Evolutionary conservation across 2,113 vertebrate genomes (phyloP).

Genomic region (Varanus komodoensis): DNA sequence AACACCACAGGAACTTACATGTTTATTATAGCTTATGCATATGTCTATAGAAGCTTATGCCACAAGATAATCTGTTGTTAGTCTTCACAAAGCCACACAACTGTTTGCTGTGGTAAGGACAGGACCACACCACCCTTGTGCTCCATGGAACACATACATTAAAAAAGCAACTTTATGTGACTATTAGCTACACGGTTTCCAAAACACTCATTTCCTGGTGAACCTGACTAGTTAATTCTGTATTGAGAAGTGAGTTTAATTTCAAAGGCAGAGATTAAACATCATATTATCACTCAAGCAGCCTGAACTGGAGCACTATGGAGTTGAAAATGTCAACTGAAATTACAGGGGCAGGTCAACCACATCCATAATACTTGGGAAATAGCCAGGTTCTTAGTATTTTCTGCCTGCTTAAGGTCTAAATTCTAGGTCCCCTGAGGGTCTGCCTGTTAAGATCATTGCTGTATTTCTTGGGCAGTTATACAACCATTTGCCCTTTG

Average conservation of each 20-base stretch:
- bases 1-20: not conserved
- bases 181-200: no score
- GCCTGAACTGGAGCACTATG: not conserved
- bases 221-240: not conserved
- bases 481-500: slow-evolving; percentile 58
- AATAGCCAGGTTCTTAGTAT: slow-evolving; percentile 37
- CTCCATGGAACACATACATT: not conserved
- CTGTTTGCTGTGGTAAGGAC: not conserved
- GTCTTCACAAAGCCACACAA: not conserved
- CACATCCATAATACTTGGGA: not conserved
- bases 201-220: not conserved
- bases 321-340: slow-evolving; percentile 51
- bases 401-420: slow-evolving; percentile 19
- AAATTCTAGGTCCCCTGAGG: slow-evolving; percentile 46
- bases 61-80: not conserved
- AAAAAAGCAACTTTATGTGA: not conserved
- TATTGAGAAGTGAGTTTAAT: not conserved
- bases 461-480: slow-evolving; percentile 53
- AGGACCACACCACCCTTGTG: not conserved
- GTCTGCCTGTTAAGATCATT: slow-evolving; percentile 57
- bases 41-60: not conserved
- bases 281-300: not conserved
- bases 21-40: not conserved
- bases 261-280: not conserved
- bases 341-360: slow-evolving; percentile 45